Percentiles rank a stretch among this genome's conserved stretches.
phyloP scores from a whole-genome alignment of 2,888 invertebrate species.

The Pachydiplax longipennis region DNA sequence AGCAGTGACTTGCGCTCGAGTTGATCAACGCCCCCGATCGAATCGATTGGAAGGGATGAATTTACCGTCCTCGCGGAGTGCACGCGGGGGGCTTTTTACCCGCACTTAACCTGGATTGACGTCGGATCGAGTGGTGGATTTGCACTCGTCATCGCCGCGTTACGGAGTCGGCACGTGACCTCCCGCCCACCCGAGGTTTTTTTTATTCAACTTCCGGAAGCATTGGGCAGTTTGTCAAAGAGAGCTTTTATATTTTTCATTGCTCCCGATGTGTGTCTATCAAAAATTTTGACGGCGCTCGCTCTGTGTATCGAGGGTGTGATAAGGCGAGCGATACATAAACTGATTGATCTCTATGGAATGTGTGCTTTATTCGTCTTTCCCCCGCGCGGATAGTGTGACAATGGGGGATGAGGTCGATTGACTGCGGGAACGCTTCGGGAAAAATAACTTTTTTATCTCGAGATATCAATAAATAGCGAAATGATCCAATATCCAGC shows the following conservation, averaged over 20 bases:
- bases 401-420: background rate
- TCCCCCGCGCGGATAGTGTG: background rate
- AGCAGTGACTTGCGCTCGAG: slow-evolving; percentile 15
- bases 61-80: background rate
- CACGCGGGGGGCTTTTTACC: slow-evolving; percentile 11
- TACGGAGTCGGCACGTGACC: background rate
- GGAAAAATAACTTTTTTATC: no score
- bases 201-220: slow-evolving; percentile 34
- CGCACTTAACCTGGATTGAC: slow-evolving; percentile 36
- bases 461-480: no score
- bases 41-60: slow-evolving; percentile 33
- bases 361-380: background rate
- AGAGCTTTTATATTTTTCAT: slow-evolving; percentile 13
- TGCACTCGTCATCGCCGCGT: slow-evolving; percentile 12
- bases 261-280: slow-evolving; percentile 4
- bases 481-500: no score
- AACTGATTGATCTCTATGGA: slow-evolving; percentile 17
- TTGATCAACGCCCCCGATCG: slow-evolving; percentile 15
- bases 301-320: background rate
- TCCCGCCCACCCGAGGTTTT: background rate
- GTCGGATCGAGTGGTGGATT: slow-evolving; percentile 36
- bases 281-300: slow-evolving; percentile 26
- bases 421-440: background rate
- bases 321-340: background rate
- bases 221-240: slow-evolving; percentile 25